Percentiles rank a stretch among this genome's conserved stretches.
phyloP scores from a whole-genome alignment of 2,797 vertebrate species.

The Gobio occitaniae region DNA sequence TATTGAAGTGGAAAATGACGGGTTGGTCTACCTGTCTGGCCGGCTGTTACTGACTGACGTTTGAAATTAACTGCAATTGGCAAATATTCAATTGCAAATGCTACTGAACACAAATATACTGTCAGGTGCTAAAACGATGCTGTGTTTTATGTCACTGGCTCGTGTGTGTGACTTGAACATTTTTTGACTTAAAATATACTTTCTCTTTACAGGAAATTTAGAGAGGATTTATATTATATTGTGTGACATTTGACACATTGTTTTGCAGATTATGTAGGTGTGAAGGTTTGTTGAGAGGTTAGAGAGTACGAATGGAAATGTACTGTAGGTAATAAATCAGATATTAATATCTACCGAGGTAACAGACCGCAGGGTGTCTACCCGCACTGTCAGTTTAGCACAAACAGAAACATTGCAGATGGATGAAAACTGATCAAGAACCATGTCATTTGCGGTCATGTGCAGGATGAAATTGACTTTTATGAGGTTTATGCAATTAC shows the following conservation, averaged over 20 bases:
- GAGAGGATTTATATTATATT: constrained; percentile 8
- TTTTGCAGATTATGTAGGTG: not conserved
- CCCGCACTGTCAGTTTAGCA: constrained; percentile 1
- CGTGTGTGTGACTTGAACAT: not conserved
- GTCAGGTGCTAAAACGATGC: not conserved
- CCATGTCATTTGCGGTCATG: not conserved
- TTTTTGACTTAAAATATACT: not conserved
- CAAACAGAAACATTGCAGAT: not conserved
- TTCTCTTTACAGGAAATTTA: not conserved
- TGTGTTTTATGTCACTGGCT: constrained; percentile 3
- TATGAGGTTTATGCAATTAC: not conserved
- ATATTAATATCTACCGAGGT: constrained; percentile 50
- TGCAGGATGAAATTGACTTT: not conserved
- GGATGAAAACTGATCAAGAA: not conserved
- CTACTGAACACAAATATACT: not conserved
- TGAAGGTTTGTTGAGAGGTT: constrained; percentile 9
- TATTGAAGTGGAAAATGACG: not conserved
- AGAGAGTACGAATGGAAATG: constrained; percentile 30
- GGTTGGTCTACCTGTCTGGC: not conserved
- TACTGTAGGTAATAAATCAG: constrained; percentile 45
- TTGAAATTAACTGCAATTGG: not conserved
- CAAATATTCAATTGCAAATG: not conserved
- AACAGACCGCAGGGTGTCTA: constrained; percentile 14
- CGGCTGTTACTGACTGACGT: not conserved
- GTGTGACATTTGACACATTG: constrained; percentile 14